These are phyloP conservation scores for human (Homo sapiens) DNA, from an alignment of 2,113 vertebrate species.

Conservation along the genomic window GRCh38 chrX:77943001-77943500, in stretches of 20 bases:
- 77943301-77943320: not conserved
- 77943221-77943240: conserved; percentile 3
- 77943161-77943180: conserved; percentile 14
- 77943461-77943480: not conserved
- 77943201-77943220: not conserved
- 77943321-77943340: not conserved
- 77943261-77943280: not conserved
- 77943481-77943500: not conserved
- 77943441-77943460: not conserved
- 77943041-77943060: too few species aligned
- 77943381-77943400: not conserved
- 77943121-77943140: not conserved
- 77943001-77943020: too few species aligned
- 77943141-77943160: not conserved
- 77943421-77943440: not conserved
- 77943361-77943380: not conserved
- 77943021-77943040: too few species aligned
- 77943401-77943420: not conserved
- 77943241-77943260: not conserved
- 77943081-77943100: too few species aligned
- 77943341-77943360: not conserved
- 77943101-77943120: not conserved
- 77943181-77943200: not conserved
- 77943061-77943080: too few species aligned
- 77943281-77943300: not conserved